phyloP scores from a whole-genome alignment of 2,888 invertebrate species.

The Syritta pipiens region DNA sequence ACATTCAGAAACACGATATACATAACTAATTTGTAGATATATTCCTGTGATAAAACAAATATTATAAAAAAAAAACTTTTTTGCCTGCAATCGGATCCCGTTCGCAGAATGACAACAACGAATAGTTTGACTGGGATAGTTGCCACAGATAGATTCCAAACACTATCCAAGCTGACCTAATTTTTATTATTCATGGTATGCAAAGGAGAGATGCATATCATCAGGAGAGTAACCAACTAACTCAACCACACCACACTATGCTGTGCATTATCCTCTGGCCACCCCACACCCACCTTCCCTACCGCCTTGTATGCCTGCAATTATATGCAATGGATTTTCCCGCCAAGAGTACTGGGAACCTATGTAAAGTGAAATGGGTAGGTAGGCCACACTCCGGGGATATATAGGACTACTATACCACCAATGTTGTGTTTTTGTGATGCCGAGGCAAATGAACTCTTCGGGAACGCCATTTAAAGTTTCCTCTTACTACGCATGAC shows the following conservation, averaged over 20 bases:
- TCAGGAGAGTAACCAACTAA: slow-evolving; percentile 34
- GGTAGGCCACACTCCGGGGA: slow-evolving; percentile 40
- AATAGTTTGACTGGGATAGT: slow-evolving; percentile 17
- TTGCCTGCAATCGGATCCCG: slow-evolving; percentile 2
- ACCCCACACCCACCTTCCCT: slow-evolving; percentile 15
- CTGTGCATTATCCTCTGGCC: background rate
- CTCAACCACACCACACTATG: background rate
- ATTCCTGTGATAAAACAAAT: too few relatives aligned
- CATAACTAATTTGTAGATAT: too few relatives aligned
- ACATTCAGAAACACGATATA: too few relatives aligned
- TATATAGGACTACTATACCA: slow-evolving; percentile 53
- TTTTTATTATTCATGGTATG: slow-evolving; percentile 66
- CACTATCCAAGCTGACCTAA: slow-evolving; percentile 50
- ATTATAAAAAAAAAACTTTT: too few relatives aligned
- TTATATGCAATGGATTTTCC: slow-evolving; percentile 64
- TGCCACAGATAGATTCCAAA: slow-evolving; percentile 2
- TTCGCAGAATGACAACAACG: background rate
- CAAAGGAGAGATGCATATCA: slow-evolving; percentile 34
- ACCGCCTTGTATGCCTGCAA: slow-evolving; percentile 15
- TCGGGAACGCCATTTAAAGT: slow-evolving; percentile 62
- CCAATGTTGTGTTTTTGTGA: slow-evolving; percentile 6
- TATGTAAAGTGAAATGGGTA: slow-evolving; percentile 53
- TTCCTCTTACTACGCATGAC: slow-evolving; percentile 65
- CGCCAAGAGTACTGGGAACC: slow-evolving; percentile 31
- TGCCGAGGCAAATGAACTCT: slow-evolving; percentile 65